Base-by-base conservation (phyloP, 2,888 invertebrate species). In the Tigriopus californicus region DNA sequence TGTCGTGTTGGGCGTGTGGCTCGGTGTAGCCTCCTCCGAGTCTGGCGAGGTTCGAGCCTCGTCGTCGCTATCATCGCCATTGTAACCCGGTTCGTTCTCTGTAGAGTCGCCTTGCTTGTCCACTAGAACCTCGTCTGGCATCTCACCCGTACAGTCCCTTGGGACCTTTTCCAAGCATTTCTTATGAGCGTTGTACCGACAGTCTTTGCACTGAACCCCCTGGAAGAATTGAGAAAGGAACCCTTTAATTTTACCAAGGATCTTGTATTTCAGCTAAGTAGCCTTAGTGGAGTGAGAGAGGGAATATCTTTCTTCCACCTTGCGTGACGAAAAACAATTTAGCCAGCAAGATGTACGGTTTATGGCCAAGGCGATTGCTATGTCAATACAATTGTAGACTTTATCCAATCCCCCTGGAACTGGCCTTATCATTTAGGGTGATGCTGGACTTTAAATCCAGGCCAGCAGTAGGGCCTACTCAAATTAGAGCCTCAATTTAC, bases 161-260 rank as follows among this genome's bases (percentile, higher is more conserved):
- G 90, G 88, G 69, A 89, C 82, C 73, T 81, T 81, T 41, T 87
- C 86, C 68, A 87, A 77, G 69, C 94, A 94, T 72, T 92, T 94
- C 71, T 91, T 85, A 73, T 95, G 94, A 62, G 86, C 86, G 75
- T 94, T 94, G 74, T 88, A 91, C 70, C 89, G 89, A 73, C 94
- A 94, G 76, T 95, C 97, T 72, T 85, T 83, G 73, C 98, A 98
- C 73, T 97, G 97, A 66, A 92, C 74, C 61, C 97, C 97, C 75
- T 97, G 95, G 44, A 75, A 66, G 4, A 33, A 3, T 3, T 8
- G 8, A 33, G 8, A 33, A 33, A 52, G 62, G 60, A 12, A 63
- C 55, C 40, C 62, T 61, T n/a, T n/a, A n/a, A n/a, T n/a, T n/a
- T n/a, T n/a, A n/a, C n/a, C n/a, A n/a, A n/a, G n/a, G n/a, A n/a